These are phyloP conservation scores for Amphiura filiformis DNA, from an alignment of 35 echinoderm and acorn worm species.

Conservation along the genomic window DNA sequence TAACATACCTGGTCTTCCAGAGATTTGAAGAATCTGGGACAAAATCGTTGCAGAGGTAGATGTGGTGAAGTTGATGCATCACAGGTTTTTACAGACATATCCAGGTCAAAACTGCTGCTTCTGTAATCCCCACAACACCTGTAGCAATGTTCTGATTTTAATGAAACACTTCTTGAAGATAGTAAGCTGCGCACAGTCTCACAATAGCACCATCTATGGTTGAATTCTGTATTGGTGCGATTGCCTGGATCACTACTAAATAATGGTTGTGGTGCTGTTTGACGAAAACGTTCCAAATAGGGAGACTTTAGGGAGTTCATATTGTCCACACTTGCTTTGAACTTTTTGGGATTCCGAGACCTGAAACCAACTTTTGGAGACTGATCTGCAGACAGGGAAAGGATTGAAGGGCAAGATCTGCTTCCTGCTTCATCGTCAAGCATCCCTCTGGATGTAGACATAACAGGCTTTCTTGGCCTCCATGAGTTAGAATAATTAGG, in stretches of 20 bases:
- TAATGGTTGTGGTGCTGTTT: background rate
- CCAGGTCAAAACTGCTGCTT: background rate
- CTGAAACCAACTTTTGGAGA: background rate
- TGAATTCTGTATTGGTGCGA: background rate
- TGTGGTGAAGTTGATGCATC: background rate
- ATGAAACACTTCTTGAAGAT: too few relatives aligned
- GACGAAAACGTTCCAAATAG: background rate
- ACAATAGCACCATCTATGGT: background rate
- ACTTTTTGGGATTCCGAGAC: background rate
- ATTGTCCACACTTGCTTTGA: background rate
- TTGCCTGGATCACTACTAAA: background rate
- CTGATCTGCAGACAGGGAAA: background rate
- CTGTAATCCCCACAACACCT: background rate
- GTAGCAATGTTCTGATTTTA: background rate
- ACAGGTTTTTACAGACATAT: background rate
- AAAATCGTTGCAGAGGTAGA: background rate
- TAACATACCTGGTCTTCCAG: too few relatives aligned
- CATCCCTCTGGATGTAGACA: too few relatives aligned
- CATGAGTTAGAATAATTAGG: background rate
- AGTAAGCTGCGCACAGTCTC: too few relatives aligned
- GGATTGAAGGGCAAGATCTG: background rate
- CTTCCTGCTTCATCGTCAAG: background rate
- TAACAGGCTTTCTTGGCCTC: too few relatives aligned
- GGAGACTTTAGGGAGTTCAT: background rate
- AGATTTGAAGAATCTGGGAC: background rate